phyloP scores from a whole-genome alignment of 2,888 invertebrate genomes.

The Halocaridina rubra region DNA sequence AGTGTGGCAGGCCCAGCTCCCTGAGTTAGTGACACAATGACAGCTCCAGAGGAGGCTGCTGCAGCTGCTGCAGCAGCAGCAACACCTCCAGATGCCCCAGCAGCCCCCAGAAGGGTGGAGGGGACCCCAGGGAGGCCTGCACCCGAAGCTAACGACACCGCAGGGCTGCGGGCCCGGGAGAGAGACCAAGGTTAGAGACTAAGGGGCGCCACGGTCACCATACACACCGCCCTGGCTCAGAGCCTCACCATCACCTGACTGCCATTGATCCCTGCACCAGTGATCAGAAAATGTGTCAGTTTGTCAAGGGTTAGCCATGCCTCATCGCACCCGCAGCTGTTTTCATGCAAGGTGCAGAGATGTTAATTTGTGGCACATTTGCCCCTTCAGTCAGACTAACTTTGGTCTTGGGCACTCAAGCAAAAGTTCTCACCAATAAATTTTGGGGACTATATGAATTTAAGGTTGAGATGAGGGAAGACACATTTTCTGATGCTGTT shows the following conservation, averaged over 20 bases:
- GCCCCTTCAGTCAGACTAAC: slow-evolving; percentile 62
- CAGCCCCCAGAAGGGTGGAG: slow-evolving; percentile 54
- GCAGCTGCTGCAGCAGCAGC: slow-evolving; percentile 52
- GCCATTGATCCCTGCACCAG: slow-evolving; percentile 53
- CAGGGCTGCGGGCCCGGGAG: slow-evolving; percentile 63
- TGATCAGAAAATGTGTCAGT: slow-evolving; percentile 64
- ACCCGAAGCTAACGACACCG: slow-evolving; percentile 61
- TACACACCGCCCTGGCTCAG: slow-evolving; percentile 55
- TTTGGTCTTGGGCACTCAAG: slow-evolving; percentile 62
- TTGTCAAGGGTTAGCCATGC: slow-evolving; percentile 56
- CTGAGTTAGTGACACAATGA: slow-evolving; percentile 56
- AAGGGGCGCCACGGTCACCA: slow-evolving; percentile 57
- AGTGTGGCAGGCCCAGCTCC: slow-evolving; percentile 53
- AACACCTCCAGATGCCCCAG: slow-evolving; percentile 56
- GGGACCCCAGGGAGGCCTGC: slow-evolving; percentile 59
- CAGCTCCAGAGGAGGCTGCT: slow-evolving; percentile 54
- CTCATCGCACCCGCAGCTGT: slow-evolving; percentile 43
- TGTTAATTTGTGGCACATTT: slow-evolving; percentile 61
- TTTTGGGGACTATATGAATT: slow-evolving; percentile 54
- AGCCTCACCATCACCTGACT: slow-evolving; percentile 57
- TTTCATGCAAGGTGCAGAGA: slow-evolving; percentile 59
- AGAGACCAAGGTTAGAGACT: slow-evolving; percentile 63
- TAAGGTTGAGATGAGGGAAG: slow-evolving; percentile 57
- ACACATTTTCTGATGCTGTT: slow-evolving; percentile 64
- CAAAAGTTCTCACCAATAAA: slow-evolving; percentile 64